phyloP scores from a whole-genome alignment of 2,113 vertebrate species.

The Prietella phreatophila region DNA sequence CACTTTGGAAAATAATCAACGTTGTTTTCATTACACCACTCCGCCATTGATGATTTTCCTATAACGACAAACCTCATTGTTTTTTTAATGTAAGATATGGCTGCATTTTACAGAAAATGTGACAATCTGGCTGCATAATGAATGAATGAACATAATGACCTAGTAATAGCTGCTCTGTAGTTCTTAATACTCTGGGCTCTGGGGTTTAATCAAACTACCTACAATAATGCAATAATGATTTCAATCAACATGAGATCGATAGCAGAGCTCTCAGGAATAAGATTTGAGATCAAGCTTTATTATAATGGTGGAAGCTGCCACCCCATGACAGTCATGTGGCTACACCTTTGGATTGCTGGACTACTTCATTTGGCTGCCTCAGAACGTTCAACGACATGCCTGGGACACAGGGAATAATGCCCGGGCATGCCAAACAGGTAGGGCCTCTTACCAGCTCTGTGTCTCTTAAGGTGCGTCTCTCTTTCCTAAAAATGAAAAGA shows the following conservation, averaged over 20 bases:
- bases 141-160: background rate
- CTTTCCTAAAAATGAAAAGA: slow-evolving; percentile 72
- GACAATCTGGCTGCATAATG: background rate
- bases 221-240: background rate
- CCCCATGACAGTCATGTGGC: background rate
- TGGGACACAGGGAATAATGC: background rate
- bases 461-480: slow-evolving; percentile 60
- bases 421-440: background rate
- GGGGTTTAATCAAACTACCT: background rate
- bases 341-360: background rate
- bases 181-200: background rate
- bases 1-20: background rate
- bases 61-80: background rate
- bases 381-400: background rate
- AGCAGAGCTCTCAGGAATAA: background rate
- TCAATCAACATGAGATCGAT: background rate
- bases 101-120: background rate
- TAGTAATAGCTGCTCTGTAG: background rate
- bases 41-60: too few species aligned
- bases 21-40: background rate
- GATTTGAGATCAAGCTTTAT: background rate
- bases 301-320: background rate
- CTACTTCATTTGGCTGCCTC: slow-evolving; percentile 15
- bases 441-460: slow-evolving; percentile 69
- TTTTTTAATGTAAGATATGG: background rate